phyloP scores from a whole-genome alignment of 2,888 invertebrate species.

The Latrodectus elegans region DNA sequence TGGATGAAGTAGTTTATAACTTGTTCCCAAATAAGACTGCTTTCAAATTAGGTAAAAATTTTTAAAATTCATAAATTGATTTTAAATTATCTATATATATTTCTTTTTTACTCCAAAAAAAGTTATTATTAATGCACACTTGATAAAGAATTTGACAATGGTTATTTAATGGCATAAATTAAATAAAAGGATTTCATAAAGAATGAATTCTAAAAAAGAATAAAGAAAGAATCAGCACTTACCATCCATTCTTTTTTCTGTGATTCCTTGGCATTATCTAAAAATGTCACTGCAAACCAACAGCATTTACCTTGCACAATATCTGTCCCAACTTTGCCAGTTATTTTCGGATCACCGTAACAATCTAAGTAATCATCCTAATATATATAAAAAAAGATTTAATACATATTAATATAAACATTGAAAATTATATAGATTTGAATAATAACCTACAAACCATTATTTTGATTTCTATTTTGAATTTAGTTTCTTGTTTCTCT shows the following conservation, averaged over 20 bases:
- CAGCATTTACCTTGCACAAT: slow-evolving; percentile 97
- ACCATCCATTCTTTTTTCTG: slow-evolving; percentile 84
- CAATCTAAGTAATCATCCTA: slow-evolving; percentile 95
- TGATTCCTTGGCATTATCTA: slow-evolving; percentile 83
- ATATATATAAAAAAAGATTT: slow-evolving; percentile 84
- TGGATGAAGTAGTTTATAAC: no score
- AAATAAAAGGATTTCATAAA: background rate
- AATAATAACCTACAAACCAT: no score
- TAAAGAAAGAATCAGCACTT: slow-evolving; percentile 41
- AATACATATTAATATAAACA: slow-evolving; percentile 76
- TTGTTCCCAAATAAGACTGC: no score
- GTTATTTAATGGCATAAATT: background rate
- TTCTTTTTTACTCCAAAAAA: background rate
- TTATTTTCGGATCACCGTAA: slow-evolving; percentile 88
- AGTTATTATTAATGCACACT: background rate
- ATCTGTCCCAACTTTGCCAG: slow-evolving; percentile 92
- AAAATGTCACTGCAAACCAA: slow-evolving; percentile 92
- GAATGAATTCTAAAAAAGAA: background rate
- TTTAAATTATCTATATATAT: background rate
- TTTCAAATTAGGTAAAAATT: background rate
- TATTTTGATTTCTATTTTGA: no score
- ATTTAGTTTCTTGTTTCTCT: no score
- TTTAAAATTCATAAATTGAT: background rate
- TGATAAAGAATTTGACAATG: background rate
- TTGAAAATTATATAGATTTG: no score